Conservation (phyloP, 2,888 invertebrate species). For the Oxyscelio sp. region DNA sequence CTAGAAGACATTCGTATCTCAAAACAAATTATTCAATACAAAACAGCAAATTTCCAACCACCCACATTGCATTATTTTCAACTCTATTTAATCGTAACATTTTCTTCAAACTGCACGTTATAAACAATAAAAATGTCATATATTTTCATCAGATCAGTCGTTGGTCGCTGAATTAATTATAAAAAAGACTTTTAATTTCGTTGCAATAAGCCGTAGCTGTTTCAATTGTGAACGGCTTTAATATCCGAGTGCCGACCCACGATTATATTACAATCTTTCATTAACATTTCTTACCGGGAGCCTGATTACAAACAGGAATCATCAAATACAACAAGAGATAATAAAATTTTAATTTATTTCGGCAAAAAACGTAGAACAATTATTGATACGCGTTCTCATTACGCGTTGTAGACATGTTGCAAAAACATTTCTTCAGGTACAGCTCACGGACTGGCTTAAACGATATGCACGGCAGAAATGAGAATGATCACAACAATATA, state of each 20-base stretch:
- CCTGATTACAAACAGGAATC: conserved; percentile 66
- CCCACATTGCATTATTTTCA: conserved; percentile 41
- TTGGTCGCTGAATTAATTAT: conserved; percentile 5
- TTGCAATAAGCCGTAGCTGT: conserved; percentile 39
- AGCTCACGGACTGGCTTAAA: conserved; percentile 54
- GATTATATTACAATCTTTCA: conserved; percentile 66
- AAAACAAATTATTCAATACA: conserved; percentile 14
- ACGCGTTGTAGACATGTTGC: conserved; percentile 52
- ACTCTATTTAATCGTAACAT: conserved; percentile 10
- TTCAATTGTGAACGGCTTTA: conserved; percentile 51
- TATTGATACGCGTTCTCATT: conserved; percentile 71
- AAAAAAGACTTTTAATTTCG: conserved; percentile 43
- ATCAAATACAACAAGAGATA: conserved; percentile 62
- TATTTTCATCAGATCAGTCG: conserved; percentile 57
- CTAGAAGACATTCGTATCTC: too few species aligned
- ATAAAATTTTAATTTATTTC: conserved; percentile 70
- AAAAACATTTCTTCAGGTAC: conserved; percentile 63
- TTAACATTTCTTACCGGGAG: conserved; percentile 57
- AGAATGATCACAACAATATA: conserved; percentile 86
- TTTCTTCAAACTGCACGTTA: conserved; percentile 23
- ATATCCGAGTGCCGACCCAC: conserved; percentile 10
- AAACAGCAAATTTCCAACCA: conserved; percentile 10
- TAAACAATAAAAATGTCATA: conserved; percentile 59
- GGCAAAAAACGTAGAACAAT: conserved; percentile 69
- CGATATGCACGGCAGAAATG: conserved; percentile 67